Evolutionary conservation across 92 coral and sea anemone species (phyloP).

Genomic region (Plumapathes pennacea): DNA sequence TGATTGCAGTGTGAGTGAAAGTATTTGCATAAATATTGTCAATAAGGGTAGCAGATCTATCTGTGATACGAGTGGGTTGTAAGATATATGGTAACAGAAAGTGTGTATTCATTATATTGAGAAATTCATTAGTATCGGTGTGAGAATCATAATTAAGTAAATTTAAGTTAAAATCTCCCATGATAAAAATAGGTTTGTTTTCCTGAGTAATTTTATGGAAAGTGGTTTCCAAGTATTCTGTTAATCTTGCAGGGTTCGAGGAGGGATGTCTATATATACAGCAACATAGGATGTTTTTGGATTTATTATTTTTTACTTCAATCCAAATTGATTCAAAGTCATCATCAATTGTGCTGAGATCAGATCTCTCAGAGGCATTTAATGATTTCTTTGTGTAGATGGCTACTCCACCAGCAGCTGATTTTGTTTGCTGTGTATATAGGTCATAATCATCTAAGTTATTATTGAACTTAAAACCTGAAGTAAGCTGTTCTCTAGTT

Average conservation of each 20-base stretch:
- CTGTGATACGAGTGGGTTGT: slow-evolving; percentile 36
- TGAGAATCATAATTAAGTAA: slow-evolving; percentile 22
- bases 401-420: slow-evolving; percentile 39
- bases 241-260: slow-evolving; percentile 1
- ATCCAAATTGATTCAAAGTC: slow-evolving; percentile 48
- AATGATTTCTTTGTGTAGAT: slow-evolving; percentile 11
- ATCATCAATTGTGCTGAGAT: background rate
- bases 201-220: slow-evolving; percentile 27
- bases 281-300: slow-evolving; percentile 25
- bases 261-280: slow-evolving; percentile 32
- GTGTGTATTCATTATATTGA: slow-evolving; percentile 16
- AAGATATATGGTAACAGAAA: slow-evolving; percentile 20
- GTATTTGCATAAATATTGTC: slow-evolving; percentile 25
- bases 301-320: slow-evolving; percentile 13
- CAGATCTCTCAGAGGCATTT: slow-evolving; percentile 20
- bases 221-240: slow-evolving; percentile 22
- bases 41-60: slow-evolving; percentile 26
- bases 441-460: slow-evolving; percentile 23
- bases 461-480: slow-evolving; percentile 11
- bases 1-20: slow-evolving; percentile 7
- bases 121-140: slow-evolving; percentile 9
- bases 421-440: slow-evolving; percentile 14
- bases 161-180: slow-evolving; percentile 22
- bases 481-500: slow-evolving; percentile 1
- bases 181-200: slow-evolving; percentile 13